Percentiles rank a stretch among this genome's conserved stretches.
phyloP scores from a whole-genome alignment of 1,140 invertebrate species.

The Zeugodacus cucurbitae region DNA sequence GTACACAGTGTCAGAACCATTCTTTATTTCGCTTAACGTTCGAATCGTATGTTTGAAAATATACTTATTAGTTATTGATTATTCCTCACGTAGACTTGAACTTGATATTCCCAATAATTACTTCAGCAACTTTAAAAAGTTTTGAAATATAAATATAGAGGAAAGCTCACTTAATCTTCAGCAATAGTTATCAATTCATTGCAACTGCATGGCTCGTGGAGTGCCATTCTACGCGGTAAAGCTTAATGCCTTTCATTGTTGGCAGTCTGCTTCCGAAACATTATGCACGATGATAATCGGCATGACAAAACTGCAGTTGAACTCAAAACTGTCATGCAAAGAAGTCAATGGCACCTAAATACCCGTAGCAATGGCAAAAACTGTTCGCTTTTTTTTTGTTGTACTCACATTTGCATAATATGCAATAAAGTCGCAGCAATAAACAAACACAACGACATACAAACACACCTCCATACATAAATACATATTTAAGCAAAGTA shows the following conservation, averaged over 20 bases:
- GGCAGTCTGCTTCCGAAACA: background rate
- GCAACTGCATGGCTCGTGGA: background rate
- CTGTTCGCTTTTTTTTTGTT: background rate
- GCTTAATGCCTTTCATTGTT: background rate
- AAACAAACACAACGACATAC: background rate
- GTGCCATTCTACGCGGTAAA: background rate
- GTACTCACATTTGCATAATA: slow-evolving; percentile 15
- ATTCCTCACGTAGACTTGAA: too few relatives aligned
- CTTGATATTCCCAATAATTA: too few relatives aligned
- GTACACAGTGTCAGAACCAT: too few relatives aligned
- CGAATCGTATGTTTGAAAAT: too few relatives aligned
- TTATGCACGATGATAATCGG: background rate
- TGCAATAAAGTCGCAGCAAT: background rate
- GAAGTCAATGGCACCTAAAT: slow-evolving; percentile 29
- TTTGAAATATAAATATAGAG: too few relatives aligned
- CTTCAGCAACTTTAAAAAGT: too few relatives aligned
- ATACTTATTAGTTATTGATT: too few relatives aligned
- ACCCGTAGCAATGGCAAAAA: background rate
- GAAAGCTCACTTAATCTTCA: too few relatives aligned
- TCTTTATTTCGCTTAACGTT: too few relatives aligned
- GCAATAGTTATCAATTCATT: too few relatives aligned
- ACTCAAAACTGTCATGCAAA: background rate
- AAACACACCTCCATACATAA: background rate
- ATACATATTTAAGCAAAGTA: background rate
- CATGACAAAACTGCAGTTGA: slow-evolving; percentile 28